Base-by-base conservation (phyloP, 2,797 vertebrate genomes). In the Sebastes steindachneri region DNA sequence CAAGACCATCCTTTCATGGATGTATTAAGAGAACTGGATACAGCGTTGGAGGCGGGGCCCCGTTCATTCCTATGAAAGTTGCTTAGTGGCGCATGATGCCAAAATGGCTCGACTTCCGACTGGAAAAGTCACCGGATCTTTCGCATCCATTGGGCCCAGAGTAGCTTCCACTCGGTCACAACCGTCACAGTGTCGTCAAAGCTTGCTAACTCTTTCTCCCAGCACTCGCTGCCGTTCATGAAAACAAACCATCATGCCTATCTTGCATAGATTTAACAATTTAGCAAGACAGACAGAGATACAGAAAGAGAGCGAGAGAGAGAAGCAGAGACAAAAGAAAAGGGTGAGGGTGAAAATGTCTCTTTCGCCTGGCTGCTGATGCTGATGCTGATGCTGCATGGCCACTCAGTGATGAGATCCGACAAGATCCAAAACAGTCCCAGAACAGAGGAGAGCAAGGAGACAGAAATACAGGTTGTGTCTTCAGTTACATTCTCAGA, bases 241-340 rank as follows among this genome's bases (percentile, higher is more conserved):
- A 45, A 45, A 45, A 2, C 41, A 45, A 45, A 45, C 41, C 0
- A 45, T 45, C 41, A 3, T 45, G 1, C 41, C 15, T 45, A 45
- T 17, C 6, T 45, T 17, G 14, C 41, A 45, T 45, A 6, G 41
- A 45, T 45, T 45, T 45, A 45, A 45, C 41, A 7, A 88, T 82
- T 25, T 25, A 25, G 89, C 78, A 53, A 60, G 48, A 57, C 55
- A 60, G 26, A 54, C 15, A 59, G 7, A 69, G 26, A 68, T 2
- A 64, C 5, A 51, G 45, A n/a, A 4, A 23, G 5, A 2, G n/a
- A 51, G 25, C 45, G 7, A 45, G 41, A 45, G 41, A 48, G 41
- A 48, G 41, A 19, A 9, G 59, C 8, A 51, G 5, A 59, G 53
- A 68, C 58, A 64, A 71, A 70, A 51, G 63, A 63, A 59, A 57